phyloP scores from a whole-genome alignment of 2,797 vertebrate genomes.

The Propithecus deckenii region DNA sequence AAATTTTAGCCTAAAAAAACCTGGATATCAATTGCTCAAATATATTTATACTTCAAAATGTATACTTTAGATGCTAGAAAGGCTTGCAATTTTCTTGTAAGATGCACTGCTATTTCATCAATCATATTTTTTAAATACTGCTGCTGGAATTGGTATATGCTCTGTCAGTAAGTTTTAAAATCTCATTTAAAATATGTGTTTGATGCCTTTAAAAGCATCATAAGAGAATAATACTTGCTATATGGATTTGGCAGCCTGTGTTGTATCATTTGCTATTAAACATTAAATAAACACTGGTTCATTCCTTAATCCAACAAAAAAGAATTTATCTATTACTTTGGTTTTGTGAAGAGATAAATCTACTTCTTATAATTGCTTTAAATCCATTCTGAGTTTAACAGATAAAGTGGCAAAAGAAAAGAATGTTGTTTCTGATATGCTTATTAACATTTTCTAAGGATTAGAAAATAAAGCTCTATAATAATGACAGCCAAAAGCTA shows the following conservation, averaged over 20 bases:
- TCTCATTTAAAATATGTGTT: not conserved
- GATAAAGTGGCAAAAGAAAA: slow-evolving; percentile 46
- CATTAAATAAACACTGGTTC: slow-evolving; percentile 36
- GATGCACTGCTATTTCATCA: not conserved
- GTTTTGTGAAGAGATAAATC: slow-evolving; percentile 50
- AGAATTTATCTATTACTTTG: slow-evolving; percentile 33
- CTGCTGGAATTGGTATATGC: not conserved
- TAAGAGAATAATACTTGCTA: not conserved
- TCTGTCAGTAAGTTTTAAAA: not conserved
- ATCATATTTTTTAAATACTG: not conserved
- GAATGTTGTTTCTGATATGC: slow-evolving; percentile 17
- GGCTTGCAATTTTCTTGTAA: not conserved
- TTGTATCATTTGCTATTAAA: slow-evolving; percentile 35
- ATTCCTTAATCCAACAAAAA: slow-evolving; percentile 50
- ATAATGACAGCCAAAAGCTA: slow-evolving; percentile 37
- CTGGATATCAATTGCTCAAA: not conserved
- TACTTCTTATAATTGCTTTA: slow-evolving; percentile 54
- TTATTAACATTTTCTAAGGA: slow-evolving; percentile 58
- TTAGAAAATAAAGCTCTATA: slow-evolving; percentile 43
- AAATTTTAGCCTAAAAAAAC: not conserved
- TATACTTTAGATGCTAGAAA: not conserved
- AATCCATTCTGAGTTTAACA: slow-evolving; percentile 55
- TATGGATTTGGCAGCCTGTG: not conserved
- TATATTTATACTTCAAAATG: not conserved
- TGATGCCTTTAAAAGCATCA: not conserved